A percentile compares a stretch with the other conserved stretches of the same genome.
Conservation (phyloP, 1,140 invertebrate genomes). For the Arion vulgaris region DNA sequence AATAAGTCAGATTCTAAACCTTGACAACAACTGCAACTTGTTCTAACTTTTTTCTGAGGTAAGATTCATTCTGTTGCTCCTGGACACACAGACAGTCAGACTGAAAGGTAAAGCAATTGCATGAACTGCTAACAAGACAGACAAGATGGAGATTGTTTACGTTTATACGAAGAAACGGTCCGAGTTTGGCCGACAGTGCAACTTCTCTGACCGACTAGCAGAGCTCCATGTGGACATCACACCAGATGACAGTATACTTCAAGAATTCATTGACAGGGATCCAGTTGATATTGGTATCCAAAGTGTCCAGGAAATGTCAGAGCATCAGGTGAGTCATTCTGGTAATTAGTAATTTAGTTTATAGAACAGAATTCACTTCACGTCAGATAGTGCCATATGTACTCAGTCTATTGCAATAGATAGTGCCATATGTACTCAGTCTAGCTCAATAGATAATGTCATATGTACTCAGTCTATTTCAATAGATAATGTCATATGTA, state of each 20-base stretch:
- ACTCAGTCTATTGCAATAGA: too few relatives aligned
- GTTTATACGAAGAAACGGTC: slow-evolving; percentile 74
- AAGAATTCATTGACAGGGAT: slow-evolving; percentile 82
- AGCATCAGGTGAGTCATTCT: slow-evolving; percentile 70
- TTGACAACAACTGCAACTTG: too few relatives aligned
- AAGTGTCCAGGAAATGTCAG: slow-evolving; percentile 72
- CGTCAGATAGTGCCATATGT: too few relatives aligned
- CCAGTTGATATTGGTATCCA: slow-evolving; percentile 72
- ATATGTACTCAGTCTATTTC: too few relatives aligned
- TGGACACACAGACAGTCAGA: too few relatives aligned
- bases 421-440: too few relatives aligned
- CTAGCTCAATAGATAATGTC: too few relatives aligned
- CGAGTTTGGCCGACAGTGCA: slow-evolving; percentile 73
- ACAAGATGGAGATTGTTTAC: slow-evolving; percentile 73
- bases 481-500: too few relatives aligned
- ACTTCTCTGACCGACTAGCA: slow-evolving; percentile 82
- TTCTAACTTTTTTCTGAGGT: neutral
- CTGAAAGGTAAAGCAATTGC: too few relatives aligned
- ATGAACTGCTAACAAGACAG: neutral
- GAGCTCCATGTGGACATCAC: slow-evolving; percentile 83
- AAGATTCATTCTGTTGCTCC: neutral
- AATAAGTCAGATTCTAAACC: neutral
- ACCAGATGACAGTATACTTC: slow-evolving; percentile 79
- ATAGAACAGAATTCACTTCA: too few relatives aligned
- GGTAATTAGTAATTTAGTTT: neutral